A percentile compares a stretch with the other conserved stretches of the same genome.
Evolutionary conservation across 2,113 vertebrate species (phyloP).

Genomic region (Crotophaga sulcirostris): DNA sequence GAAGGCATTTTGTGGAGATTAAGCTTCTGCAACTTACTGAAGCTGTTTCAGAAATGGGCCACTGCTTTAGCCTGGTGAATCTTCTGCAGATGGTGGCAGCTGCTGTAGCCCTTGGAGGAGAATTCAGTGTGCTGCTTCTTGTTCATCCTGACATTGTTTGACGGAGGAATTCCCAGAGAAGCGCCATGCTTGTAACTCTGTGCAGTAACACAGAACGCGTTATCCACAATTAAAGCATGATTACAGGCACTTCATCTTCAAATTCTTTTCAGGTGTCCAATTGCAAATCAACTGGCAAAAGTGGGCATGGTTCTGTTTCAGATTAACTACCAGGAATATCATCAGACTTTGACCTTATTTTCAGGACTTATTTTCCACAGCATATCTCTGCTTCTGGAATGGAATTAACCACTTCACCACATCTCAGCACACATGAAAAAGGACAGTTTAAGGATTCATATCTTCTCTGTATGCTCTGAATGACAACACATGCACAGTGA

Average conservation of each 20-base stretch:
- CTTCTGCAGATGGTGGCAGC: background rate
- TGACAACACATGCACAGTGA: accelerated
- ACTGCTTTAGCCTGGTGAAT: accelerated
- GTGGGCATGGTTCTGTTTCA: background rate
- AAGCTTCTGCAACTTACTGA: background rate
- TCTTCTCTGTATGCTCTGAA: background rate
- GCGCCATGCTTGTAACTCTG: accelerated
- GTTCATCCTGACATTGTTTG: background rate
- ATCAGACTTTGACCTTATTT: background rate
- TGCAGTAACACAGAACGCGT: background rate
- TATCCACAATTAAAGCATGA: background rate
- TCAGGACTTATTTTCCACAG: background rate
- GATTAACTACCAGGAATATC: background rate
- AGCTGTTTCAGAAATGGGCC: background rate
- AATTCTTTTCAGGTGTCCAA: background rate
- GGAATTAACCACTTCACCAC: background rate
- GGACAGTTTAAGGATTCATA: background rate
- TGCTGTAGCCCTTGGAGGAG: background rate
- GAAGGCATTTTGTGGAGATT: background rate
- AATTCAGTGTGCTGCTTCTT: background rate
- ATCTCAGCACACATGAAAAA: background rate
- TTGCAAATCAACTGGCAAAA: background rate
- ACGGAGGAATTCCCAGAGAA: background rate
- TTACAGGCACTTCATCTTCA: background rate
- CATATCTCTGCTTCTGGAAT: background rate